A percentile compares a stretch with the other conserved stretches of the same genome.
Conservation (phyloP, 2,888 invertebrate genomes). For the Germaria angustata region DNA sequence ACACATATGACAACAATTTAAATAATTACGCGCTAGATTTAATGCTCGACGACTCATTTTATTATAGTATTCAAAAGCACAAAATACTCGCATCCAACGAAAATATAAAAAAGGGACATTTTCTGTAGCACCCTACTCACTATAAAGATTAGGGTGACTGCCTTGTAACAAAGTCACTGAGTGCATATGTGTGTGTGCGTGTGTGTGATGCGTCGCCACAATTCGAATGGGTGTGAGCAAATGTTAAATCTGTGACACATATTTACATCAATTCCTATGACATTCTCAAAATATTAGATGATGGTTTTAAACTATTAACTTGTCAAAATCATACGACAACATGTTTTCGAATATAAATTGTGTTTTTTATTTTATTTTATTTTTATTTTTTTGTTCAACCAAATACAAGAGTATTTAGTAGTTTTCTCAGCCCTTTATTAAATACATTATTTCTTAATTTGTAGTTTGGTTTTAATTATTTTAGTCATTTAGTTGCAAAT, state of each 20-base stretch:
- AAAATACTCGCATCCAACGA: slow-evolving; percentile 11
- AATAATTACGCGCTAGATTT: slow-evolving; percentile 77
- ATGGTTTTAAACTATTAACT: slow-evolving; percentile 61
- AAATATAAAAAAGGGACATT: slow-evolving; percentile 32
- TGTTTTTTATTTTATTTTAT: slow-evolving; percentile 7
- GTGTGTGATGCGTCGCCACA: slow-evolving; percentile 49
- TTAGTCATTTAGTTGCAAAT: slow-evolving; percentile 50
- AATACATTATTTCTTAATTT: slow-evolving; percentile 18
- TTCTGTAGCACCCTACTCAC: slow-evolving; percentile 29
- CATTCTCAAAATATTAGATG: slow-evolving; percentile 60
- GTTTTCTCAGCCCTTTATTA: slow-evolving; percentile 8
- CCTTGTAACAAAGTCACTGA: not conserved
- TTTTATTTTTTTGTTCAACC: not conserved
- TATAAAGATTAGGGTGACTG: slow-evolving; percentile 14
- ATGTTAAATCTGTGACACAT: slow-evolving; percentile 70
- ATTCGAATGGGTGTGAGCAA: slow-evolving; percentile 53
- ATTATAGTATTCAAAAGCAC: slow-evolving; percentile 33
- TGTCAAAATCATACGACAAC: slow-evolving; percentile 64
- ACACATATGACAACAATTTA: slow-evolving; percentile 76
- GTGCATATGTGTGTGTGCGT: not conserved
- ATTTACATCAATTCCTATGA: slow-evolving; percentile 61
- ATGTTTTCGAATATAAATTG: slow-evolving; percentile 18
- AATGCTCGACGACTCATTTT: slow-evolving; percentile 69
- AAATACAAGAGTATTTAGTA: slow-evolving; percentile 25
- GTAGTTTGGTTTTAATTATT: slow-evolving; percentile 31